Percentiles rank a stretch among this genome's conserved stretches.
phyloP scores from a whole-genome alignment of 2,797 vertebrate species.

The Acridotheres tristis region DNA sequence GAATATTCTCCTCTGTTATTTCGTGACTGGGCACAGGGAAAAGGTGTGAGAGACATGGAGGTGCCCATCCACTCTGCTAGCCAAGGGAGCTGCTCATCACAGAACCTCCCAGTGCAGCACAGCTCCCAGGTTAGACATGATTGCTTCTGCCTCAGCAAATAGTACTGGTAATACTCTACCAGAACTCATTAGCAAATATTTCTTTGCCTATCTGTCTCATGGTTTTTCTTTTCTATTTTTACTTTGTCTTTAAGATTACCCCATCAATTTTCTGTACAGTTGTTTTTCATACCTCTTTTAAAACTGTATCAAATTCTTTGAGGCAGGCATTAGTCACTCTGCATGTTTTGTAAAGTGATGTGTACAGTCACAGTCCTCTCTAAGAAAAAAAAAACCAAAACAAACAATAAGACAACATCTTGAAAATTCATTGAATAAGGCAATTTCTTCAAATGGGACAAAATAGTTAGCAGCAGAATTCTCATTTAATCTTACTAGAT shows the following conservation, averaged over 20 bases:
- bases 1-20: background rate
- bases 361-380: background rate
- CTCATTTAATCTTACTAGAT: slow-evolving; percentile 14
- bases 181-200: background rate
- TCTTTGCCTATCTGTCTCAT: background rate
- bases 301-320: background rate
- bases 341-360: background rate
- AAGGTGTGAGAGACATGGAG: background rate
- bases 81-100: fast-evolving
- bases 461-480: slow-evolving; percentile 36
- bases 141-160: background rate
- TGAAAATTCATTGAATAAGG: background rate
- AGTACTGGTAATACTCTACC: background rate
- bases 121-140: background rate
- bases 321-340: background rate
- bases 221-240: background rate
- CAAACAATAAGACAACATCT: background rate
- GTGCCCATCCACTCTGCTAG: fast-evolving
- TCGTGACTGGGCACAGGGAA: background rate
- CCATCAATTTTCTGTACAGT: background rate
- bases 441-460: background rate
- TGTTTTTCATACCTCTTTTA: background rate
- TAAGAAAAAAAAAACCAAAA: background rate
- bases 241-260: background rate
- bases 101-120: background rate